Evolutionary conservation across 2,797 vertebrate genomes (phyloP).

Genomic region (Sciaenops ocellatus): DNA sequence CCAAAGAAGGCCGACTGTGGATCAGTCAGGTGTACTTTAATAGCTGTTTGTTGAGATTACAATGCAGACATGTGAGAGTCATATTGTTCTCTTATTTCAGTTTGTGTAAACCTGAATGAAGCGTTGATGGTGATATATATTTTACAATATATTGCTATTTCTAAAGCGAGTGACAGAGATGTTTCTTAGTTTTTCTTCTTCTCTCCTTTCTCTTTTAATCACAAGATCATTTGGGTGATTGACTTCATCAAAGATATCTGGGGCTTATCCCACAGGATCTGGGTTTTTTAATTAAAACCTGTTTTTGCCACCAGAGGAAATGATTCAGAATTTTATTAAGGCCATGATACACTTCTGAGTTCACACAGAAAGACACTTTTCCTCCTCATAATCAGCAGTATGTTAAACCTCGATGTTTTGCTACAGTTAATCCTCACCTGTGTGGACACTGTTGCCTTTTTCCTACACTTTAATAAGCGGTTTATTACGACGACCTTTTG

Average conservation of each 20-base stretch:
- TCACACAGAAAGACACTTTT: slow-evolving; percentile 16
- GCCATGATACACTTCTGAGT: slow-evolving; percentile 59
- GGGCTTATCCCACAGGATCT: slow-evolving; percentile 71
- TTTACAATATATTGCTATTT: slow-evolving; percentile 5
- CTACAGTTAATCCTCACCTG: background rate
- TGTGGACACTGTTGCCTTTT: background rate
- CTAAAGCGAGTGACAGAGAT: background rate
- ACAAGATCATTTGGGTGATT: slow-evolving; percentile 73
- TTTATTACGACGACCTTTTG: background rate
- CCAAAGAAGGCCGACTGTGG: slow-evolving; percentile 16
- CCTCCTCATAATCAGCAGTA: background rate
- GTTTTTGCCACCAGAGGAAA: slow-evolving; percentile 70
- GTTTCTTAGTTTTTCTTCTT: too few species aligned
- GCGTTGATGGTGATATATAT: background rate
- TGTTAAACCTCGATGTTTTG: background rate
- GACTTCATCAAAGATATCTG: slow-evolving; percentile 74
- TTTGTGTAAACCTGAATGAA: slow-evolving; percentile 22
- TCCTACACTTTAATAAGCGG: background rate
- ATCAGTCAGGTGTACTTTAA: slow-evolving; percentile 16
- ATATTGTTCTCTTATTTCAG: background rate
- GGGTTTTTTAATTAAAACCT: slow-evolving; percentile 78
- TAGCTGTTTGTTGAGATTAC: background rate
- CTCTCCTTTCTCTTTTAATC: slow-evolving; percentile 48
- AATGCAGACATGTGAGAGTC: background rate
- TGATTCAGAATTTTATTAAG: slow-evolving; percentile 70